Percentiles rank a stretch among this genome's conserved stretches.
Evolutionary conservation across 1,140 invertebrate species (phyloP).

Genomic region (Grapholita molesta): DNA sequence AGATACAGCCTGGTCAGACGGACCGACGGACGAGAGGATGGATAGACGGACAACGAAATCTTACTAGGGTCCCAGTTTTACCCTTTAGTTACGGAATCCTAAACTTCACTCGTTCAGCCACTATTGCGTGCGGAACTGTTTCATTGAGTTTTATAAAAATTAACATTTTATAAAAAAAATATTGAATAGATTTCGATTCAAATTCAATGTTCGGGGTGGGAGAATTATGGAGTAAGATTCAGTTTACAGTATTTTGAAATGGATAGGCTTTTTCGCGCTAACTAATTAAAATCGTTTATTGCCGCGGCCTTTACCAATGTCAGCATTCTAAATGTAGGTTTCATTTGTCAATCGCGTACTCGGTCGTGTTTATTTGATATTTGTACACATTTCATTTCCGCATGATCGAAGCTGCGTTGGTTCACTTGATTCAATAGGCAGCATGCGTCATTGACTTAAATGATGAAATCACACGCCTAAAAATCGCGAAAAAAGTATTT

Average conservation of each 20-base stretch:
- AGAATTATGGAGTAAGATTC: not conserved
- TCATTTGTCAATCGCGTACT: not conserved
- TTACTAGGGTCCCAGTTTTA: too few species aligned
- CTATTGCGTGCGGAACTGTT: too few species aligned
- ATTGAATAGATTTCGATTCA: too few species aligned
- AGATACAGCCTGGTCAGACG: too few species aligned
- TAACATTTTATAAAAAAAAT: too few species aligned
- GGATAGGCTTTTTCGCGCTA: not conserved
- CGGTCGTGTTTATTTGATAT: not conserved
- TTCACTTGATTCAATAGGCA: conserved; percentile 1
- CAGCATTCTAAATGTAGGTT: not conserved
- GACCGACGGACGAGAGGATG: too few species aligned
- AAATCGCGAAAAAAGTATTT: not conserved
- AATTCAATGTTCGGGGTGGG: too few species aligned
- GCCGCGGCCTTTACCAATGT: not conserved
- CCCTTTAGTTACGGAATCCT: too few species aligned
- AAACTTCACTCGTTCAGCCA: too few species aligned
- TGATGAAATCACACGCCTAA: not conserved
- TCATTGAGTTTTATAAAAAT: too few species aligned
- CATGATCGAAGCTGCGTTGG: not conserved
- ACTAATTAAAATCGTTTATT: not conserved
- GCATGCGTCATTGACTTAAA: not conserved
- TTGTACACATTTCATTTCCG: conserved; percentile 14
- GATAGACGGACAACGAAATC: too few species aligned
- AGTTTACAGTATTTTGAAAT: not conserved